phyloP scores from a whole-genome alignment of 2,888 invertebrate species.

The Dynastes maya region DNA sequence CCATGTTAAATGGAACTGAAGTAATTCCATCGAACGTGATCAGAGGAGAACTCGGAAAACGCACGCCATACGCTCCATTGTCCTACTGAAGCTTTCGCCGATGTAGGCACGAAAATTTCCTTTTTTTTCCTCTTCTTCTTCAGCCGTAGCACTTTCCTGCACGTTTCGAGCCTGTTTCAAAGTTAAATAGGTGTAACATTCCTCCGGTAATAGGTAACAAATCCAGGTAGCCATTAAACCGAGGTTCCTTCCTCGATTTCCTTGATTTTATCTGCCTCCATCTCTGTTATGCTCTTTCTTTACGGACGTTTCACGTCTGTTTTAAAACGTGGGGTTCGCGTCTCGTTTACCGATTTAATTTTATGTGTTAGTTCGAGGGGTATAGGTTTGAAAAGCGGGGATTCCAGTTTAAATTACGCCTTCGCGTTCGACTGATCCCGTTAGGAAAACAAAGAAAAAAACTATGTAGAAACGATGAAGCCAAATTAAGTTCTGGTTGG shows the following conservation, averaged over 20 bases:
- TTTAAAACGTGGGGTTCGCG: conserved; percentile 49
- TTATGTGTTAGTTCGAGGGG: conserved; percentile 66
- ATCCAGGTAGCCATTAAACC: conserved; percentile 58
- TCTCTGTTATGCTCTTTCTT: conserved; percentile 46
- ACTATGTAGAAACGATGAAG: neutral
- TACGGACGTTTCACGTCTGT: conserved; percentile 53
- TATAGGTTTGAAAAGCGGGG: conserved; percentile 29
- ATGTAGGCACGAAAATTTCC: conserved; percentile 54
- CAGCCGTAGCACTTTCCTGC: conserved; percentile 38
- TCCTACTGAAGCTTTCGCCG: conserved; percentile 47
- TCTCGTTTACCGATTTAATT: conserved; percentile 62
- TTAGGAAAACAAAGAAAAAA: conserved; percentile 21
- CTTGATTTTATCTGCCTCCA: conserved; percentile 35
- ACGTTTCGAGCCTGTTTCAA: conserved; percentile 62
- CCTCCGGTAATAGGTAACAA: conserved; percentile 68
- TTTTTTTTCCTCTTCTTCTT: conserved; percentile 58
- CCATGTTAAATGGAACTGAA: conserved; percentile 71
- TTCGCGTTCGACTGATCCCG: conserved; percentile 31
- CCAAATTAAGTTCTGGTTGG: conserved; percentile 19
- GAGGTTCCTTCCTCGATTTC: conserved; percentile 36
- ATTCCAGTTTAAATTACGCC: conserved; percentile 34
- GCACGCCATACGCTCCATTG: conserved; percentile 66
- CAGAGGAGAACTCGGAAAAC: conserved; percentile 65
- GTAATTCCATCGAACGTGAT: conserved; percentile 69
- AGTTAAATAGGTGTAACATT: conserved; percentile 72